Conservation (phyloP, 2,797 vertebrate genomes). For the Chelonia mydas region DNA sequence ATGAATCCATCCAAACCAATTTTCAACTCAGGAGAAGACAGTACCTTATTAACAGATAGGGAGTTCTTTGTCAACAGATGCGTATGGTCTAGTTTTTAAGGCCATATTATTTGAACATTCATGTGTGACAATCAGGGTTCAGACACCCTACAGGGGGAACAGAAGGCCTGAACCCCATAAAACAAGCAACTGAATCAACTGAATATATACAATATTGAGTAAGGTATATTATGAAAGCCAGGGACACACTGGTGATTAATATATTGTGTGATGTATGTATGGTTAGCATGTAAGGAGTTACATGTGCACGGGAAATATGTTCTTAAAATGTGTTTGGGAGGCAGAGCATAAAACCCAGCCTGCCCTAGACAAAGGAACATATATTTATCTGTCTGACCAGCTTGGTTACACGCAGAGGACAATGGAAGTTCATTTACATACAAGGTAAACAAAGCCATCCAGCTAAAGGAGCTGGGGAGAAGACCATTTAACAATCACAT, state of each 20-base stretch:
- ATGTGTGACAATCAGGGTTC: not conserved
- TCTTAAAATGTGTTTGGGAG: not conserved
- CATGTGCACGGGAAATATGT: not conserved
- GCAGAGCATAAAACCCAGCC: not conserved
- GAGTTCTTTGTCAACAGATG: not conserved
- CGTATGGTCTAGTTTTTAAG: not conserved
- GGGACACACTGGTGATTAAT: not conserved
- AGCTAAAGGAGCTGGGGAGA: not conserved
- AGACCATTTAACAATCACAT: too few relatives aligned
- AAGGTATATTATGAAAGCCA: not conserved
- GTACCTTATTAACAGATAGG: not conserved
- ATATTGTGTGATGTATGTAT: not conserved
- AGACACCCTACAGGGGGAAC: too few relatives aligned
- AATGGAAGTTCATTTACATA: not conserved
- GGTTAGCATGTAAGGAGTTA: not conserved
- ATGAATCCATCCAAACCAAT: not conserved
- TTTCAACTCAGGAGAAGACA: not conserved
- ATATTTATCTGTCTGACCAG: not conserved
- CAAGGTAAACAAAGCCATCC: not conserved
- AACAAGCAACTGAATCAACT: not conserved
- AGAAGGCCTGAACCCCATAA: not conserved
- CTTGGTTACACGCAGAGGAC: not conserved
- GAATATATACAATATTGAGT: not conserved
- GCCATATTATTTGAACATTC: not conserved
- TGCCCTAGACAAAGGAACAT: not conserved